These are phyloP conservation scores for Phthorimaea operculella DNA, from an alignment of 1,140 invertebrate species.

Conservation along the genomic window DNA sequence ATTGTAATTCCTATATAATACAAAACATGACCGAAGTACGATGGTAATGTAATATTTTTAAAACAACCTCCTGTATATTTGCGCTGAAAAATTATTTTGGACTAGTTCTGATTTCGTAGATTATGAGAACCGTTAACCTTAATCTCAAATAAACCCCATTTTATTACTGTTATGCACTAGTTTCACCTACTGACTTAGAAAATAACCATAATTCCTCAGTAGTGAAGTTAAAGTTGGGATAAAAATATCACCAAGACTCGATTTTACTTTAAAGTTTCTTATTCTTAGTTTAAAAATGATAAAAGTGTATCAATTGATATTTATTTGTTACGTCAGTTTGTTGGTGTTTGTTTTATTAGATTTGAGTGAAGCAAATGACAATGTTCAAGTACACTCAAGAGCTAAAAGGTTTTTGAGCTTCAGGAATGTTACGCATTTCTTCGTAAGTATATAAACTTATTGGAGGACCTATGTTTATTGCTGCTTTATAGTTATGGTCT, in stretches of 20 bases:
- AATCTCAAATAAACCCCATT: constrained; percentile 9
- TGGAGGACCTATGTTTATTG: not conserved
- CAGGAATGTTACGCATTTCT: constrained; percentile 44
- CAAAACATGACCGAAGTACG: too few relatives aligned
- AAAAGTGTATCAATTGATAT: not conserved
- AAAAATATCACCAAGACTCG: not conserved
- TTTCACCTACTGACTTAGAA: not conserved
- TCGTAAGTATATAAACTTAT: constrained; percentile 55
- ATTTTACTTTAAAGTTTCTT: not conserved
- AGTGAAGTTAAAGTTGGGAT: not conserved
- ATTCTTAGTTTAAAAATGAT: not conserved
- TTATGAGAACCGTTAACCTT: constrained; percentile 7
- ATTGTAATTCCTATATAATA: too few relatives aligned
- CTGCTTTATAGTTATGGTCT: too few relatives aligned
- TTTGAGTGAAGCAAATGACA: constrained; percentile 27
- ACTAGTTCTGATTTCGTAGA: constrained; percentile 24
- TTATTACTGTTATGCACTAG: not conserved
- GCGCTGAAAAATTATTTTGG: constrained; percentile 21
- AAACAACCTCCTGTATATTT: too few relatives aligned
- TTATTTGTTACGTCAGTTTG: constrained; percentile 9
- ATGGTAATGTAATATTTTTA: too few relatives aligned
- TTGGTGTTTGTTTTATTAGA: constrained; percentile 31
- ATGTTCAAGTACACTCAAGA: constrained; percentile 19
- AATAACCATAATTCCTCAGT: not conserved
- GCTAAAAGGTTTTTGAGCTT: constrained; percentile 39